Evolutionary conservation across 2,888 invertebrate genomes (phyloP), one percentile per base, ranked within the genome.

Genomic region (Idaea aversata): DNA sequence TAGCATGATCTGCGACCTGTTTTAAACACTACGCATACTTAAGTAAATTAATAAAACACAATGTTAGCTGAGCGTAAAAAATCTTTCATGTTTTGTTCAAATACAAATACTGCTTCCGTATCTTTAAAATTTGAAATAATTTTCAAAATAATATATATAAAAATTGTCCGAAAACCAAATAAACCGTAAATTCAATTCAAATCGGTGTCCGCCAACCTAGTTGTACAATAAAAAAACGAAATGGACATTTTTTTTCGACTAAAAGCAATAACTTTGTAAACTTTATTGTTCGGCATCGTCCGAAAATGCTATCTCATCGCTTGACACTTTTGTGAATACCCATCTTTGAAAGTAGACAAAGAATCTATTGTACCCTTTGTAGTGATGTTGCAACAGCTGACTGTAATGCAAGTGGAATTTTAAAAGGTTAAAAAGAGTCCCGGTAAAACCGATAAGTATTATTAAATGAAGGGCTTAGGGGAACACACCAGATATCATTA

Each of bases 161-260:
- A n/a, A n/a, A n/a, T n/a, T n/a, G n/a, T n/a, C n/a, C n/a, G n/a
- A n/a, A n/a, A n/a, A n/a, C n/a, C n/a, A n/a, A n/a, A 10, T 10
- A 47, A 7, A 47, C 10, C 7, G 47, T 47, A 10, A 47, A 47
- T 47, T 47, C 10, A 7, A 25, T 10, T 7, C 36, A 47, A 47
- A 47, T 47, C 47, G 6, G 47, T 47, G 47, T 47, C 47, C 47
- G 47, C 7, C 47, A 47, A 47, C 47, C 25, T 25, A 25, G 47
- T 47, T 47, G 47, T 47, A 47, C 47, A 47, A 47, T 15, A 36
- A 15, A 57, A 4, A 65, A 25, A 64, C 15, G 65, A 63, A 64
- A 67, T 59, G 61, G 57, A 15, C 16, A 61, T 67, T 65, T 61
- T 65, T 63, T 68, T 62, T 34, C 36, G 73, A 35, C 64, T 62